Evolutionary conservation across 2,888 invertebrate species (phyloP), one percentile per base, ranked within the genome.

Genomic region (Pandemis cinnamomeana): DNA sequence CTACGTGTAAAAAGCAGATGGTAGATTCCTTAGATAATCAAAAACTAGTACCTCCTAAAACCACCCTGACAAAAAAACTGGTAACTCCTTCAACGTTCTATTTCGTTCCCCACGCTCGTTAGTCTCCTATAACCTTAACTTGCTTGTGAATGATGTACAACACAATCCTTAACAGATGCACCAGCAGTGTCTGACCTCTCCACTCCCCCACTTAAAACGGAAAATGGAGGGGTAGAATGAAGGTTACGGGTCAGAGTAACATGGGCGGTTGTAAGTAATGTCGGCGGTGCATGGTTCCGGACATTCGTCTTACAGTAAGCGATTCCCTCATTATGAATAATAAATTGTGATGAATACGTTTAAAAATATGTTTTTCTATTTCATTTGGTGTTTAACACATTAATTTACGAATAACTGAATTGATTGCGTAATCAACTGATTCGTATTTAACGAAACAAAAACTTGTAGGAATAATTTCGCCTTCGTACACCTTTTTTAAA

Each of bases 321-420:
- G 73, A 74, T 74, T 74, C 70, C 66, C 73, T 74, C 73, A 74
- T 74, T 74, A 74, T 70, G 73, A 74, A 74, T 66, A 64, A 70
- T 70, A 74, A 74, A 74, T 74, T 74, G 70, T 70, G 66, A 66
- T 74, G 73, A 74, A 74, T 74, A 70, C 70, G 60, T 74, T 58
- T 15, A 55, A 55, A 55, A 55, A 55, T 20, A 20, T 55, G 8
- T 20, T 55, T 20, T 8, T 7, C 27, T 20, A 20, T 53, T 55
- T 55, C 20, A 20, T 55, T 4, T 8, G 15, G 0, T 8, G 2
- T 55, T 7, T 7, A 55, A 20, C n/a, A 15, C 1, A n/a, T 51
- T 51, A 51, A 51, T 51, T 20, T 36, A 36, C 4, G 1, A 4
- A 36, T 36, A 36, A 36, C 27, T 4, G 2, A 36, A 36, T 36